Evolutionary conservation across 2,113 vertebrate species (phyloP), one percentile per base, ranked within the genome.

Genomic region (Tyrannus savana): DNA sequence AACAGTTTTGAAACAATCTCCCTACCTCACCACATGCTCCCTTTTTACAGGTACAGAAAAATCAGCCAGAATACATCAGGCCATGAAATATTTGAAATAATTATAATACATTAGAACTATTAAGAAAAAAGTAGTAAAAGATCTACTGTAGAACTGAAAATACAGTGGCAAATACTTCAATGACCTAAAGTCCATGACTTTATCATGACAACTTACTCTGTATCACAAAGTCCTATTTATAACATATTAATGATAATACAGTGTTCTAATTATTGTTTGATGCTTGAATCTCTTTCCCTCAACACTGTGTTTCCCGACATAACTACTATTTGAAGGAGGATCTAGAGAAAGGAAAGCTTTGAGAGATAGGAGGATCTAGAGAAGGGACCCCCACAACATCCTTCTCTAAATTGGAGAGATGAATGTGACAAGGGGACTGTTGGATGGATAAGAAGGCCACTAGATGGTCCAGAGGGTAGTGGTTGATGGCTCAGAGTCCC

Each of bases 1-100:
- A 83, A 37, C 6, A 42, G n/a, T 90, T 93, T 64, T 81, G 68
- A 95, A 97, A 92, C 10, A 59, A 76, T 21, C 28, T 96, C 84
- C 89, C 42, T 85, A 77, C 6, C 50, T 19, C 3, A 3, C 15
- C 55, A 87, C 52, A 55, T 58, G 19, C 10, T 83, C 6, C 23
- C 8, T 63, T 92, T 84, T 60, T 64, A 49, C 15, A 77, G 23
- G 47, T 84, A 77, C 41, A 71, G 23, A 74, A 23, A 74, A 44
- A 63, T 31, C 55, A 84, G 21, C 11, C 50, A 77, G 30, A 85
- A 69, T n/a, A 64, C 2, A 1, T 50, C 30, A 79, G 47, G 9
- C 14, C 19, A 24, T 19, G 41, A 55, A 55, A 90, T 74, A 35
- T 0, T 8, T 49, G 1, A 33, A 85, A 73, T 72, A 52, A 25